Base-by-base conservation (phyloP, 2,797 vertebrate genomes). In the Pseudomugil tenellus region DNA sequence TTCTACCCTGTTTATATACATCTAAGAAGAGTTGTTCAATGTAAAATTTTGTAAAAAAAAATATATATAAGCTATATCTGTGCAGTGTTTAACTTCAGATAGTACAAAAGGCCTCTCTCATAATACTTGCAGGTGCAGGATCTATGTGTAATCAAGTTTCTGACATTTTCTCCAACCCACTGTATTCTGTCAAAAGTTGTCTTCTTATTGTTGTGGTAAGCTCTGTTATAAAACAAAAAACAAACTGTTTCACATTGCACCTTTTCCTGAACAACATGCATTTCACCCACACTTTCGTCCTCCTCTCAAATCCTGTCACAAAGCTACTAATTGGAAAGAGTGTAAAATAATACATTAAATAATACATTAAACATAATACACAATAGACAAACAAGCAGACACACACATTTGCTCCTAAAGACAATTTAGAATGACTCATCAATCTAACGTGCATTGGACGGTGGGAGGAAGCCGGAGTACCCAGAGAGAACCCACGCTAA, bases 11-110 rank as follows among this genome's bases (percentile, higher is more conserved):
- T 41, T n/a, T n/a, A n/a, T n/a, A n/a, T n/a, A n/a, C n/a, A n/a
- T n/a, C n/a, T n/a, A n/a, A 23, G 29, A 21, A 48, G 43, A 49
- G 2, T 31, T 2, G 21, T 58, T 39, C 32, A 51, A 43, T 67
- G 7, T 16, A 46, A 62, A 72, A 23, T 29, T 61, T 21, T 57
- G 34, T 37, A 21, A 67, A 43, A 17, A 67, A 43, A 35, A 14
- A 52, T 14, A 52, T 2, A 1, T 34, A 19, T 51, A 52, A 35
- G 23, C 23, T 25, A 56, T 25, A 14, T 21, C 16, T 31, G 26
- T 41, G 52, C 14, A 6, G 54, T 25, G 28, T 29, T 35, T 39
- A 21, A 14, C n/a, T 49, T 21, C 9, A 4, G 34, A 12, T 1
- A 14, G 14, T 17, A 63, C 57, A 56, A 41, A 4, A n/a, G 34